A percentile compares a stretch with the other conserved stretches of the same genome.
These are phyloP conservation scores for Epizoanthus illoricatus DNA, from an alignment of 92 coral and sea anemone species.

Conservation along the genomic window DNA sequence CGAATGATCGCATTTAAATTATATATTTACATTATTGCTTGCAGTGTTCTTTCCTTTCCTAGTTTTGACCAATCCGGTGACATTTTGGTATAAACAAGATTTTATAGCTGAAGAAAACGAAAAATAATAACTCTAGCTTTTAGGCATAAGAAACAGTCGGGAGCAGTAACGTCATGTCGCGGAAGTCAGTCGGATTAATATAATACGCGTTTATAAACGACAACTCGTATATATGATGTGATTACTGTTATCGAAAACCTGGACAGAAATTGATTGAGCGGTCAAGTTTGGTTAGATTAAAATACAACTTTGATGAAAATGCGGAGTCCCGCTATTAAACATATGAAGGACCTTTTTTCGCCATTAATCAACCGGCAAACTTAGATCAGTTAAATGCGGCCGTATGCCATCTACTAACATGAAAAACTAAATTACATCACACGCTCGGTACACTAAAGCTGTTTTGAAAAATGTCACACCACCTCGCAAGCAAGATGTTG, in stretches of 20 bases:
- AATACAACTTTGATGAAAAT: not conserved
- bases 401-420: too few relatives aligned
- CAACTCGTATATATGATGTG: not conserved
- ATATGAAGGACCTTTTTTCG: not conserved
- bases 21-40: too few relatives aligned
- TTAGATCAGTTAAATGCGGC: too few relatives aligned
- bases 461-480: too few relatives aligned
- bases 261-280: not conserved
- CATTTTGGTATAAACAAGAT: not conserved
- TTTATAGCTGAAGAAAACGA: not conserved
- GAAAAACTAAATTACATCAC: too few relatives aligned
- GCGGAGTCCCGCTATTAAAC: constrained; percentile 7
- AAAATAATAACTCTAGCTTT: not conserved
- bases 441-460: too few relatives aligned
- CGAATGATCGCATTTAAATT: too few relatives aligned
- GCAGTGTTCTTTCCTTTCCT: too few relatives aligned
- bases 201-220: not conserved
- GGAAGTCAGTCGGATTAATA: not conserved
- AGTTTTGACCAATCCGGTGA: too few relatives aligned
- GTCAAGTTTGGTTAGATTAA: not conserved
- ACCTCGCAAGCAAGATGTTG: not conserved
- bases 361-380: not conserved
- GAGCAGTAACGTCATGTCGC: too few relatives aligned
- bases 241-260: not conserved
- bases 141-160: not conserved